Evolutionary conservation across 2,113 vertebrate genomes (phyloP).

Genomic region (Agapornis roseicollis): DNA sequence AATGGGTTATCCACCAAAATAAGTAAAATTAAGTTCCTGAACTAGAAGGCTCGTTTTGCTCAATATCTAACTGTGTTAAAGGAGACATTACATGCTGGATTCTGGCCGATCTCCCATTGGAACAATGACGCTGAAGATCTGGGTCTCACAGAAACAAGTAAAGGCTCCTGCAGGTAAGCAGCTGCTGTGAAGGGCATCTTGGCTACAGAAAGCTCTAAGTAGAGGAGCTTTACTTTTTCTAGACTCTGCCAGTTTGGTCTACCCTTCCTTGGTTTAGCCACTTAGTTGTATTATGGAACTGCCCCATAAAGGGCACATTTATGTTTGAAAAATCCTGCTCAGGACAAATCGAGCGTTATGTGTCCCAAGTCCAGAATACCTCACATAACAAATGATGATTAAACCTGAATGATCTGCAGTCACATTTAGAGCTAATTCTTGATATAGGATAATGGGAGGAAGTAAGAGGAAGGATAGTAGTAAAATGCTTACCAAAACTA

Average conservation of each 20-base stretch:
- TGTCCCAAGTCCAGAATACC: background rate
- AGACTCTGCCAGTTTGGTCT: background rate
- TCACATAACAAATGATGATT: background rate
- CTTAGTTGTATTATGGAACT: background rate
- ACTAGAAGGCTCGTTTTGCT: background rate
- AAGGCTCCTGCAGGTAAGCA: background rate
- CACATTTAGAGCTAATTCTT: background rate
- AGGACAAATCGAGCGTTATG: background rate
- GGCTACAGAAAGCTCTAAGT: background rate
- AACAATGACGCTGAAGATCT: background rate
- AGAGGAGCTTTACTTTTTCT: background rate
- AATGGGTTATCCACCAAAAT: background rate
- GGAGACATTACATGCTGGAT: background rate
- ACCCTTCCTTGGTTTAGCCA: background rate
- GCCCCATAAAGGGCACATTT: background rate
- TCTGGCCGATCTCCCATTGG: background rate
- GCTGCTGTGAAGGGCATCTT: background rate
- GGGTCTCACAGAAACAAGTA: background rate
- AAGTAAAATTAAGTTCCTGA: background rate
- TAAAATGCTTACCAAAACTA: background rate
- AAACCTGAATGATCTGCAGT: background rate
- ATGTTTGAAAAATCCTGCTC: background rate
- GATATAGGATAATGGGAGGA: background rate
- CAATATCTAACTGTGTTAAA: background rate
- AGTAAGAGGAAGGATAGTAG: background rate